These are phyloP conservation scores for Misgurnus anguillicaudatus DNA, from an alignment of 2,113 vertebrate species.

Conservation along the genomic window DNA sequence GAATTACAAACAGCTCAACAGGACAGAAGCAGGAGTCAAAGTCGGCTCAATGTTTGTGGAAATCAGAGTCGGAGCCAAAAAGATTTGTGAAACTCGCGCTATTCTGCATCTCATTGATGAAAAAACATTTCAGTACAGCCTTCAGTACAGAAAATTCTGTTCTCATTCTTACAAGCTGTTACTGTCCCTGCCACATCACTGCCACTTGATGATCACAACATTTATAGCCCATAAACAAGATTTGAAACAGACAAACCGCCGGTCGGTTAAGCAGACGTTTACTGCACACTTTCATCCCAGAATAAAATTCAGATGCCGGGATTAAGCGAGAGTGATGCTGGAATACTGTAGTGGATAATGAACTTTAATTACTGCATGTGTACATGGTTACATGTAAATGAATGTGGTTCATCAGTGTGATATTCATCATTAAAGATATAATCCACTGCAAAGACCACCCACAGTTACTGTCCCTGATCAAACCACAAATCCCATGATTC, in stretches of 20 bases:
- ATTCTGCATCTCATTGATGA: too few species aligned
- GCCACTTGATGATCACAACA: background rate
- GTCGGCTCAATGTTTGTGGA: background rate
- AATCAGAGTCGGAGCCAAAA: constrained; percentile 10
- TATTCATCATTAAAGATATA: constrained; percentile 23
- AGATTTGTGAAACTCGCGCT: background rate
- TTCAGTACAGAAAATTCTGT: too few species aligned
- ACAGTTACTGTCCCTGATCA: background rate
- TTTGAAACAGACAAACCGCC: background rate
- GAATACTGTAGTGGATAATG: background rate
- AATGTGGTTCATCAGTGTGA: constrained; percentile 38
- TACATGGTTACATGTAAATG: constrained; percentile 13
- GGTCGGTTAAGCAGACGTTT: background rate
- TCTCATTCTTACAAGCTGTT: background rate
- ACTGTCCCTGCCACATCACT: constrained; percentile 11
- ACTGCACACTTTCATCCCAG: constrained; percentile 14
- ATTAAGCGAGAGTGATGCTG: background rate
- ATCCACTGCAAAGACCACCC: constrained; percentile 38
- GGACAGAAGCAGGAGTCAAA: background rate
- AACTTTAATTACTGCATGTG: too few species aligned
- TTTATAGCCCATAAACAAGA: constrained; percentile 20
- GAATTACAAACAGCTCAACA: background rate
- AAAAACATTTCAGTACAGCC: too few species aligned
- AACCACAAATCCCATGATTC: too few species aligned
- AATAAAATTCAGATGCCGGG: constrained; percentile 1